Conservation (phyloP, 2,888 invertebrate species). For the Ophonus ardosiacus region DNA sequence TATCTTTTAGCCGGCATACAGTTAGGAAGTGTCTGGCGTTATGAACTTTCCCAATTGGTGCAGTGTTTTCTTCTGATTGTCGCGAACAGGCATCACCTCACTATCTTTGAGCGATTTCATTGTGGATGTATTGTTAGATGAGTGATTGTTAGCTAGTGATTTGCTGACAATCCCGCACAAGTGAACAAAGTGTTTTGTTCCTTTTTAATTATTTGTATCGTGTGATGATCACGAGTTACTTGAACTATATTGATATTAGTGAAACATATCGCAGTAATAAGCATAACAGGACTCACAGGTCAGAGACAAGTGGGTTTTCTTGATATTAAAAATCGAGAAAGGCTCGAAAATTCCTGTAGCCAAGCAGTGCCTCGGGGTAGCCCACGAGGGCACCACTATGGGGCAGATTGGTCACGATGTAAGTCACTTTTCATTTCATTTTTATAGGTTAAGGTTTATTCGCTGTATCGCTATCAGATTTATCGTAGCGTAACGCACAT, state of each 20-base stretch:
- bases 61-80: slow-evolving; percentile 22
- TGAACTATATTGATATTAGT: slow-evolving; percentile 61
- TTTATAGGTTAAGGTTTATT: neutral
- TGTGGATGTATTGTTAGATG: neutral
- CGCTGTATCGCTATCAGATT: neutral
- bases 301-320: slow-evolving; percentile 46
- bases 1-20: slow-evolving; percentile 16
- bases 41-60: slow-evolving; percentile 26
- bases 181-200: slow-evolving; percentile 51
- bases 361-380: slow-evolving; percentile 73
- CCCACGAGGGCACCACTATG: slow-evolving; percentile 75
- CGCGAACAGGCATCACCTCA: slow-evolving; percentile 16
- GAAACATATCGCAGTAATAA: slow-evolving; percentile 55
- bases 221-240: slow-evolving; percentile 57
- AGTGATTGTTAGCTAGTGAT: slow-evolving; percentile 6
- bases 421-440: slow-evolving; percentile 68
- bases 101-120: neutral
- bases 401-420: slow-evolving; percentile 75
- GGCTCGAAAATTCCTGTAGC: slow-evolving; percentile 76
- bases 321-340: slow-evolving; percentile 47
- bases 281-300: slow-evolving; percentile 37
- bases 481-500: neutral
- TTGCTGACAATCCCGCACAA: neutral
- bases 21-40: neutral
- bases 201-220: slow-evolving; percentile 28